Evolutionary conservation across 2,113 vertebrate genomes (phyloP), one percentile per base, ranked within the genome.

Genomic region (Siniperca knerii): DNA sequence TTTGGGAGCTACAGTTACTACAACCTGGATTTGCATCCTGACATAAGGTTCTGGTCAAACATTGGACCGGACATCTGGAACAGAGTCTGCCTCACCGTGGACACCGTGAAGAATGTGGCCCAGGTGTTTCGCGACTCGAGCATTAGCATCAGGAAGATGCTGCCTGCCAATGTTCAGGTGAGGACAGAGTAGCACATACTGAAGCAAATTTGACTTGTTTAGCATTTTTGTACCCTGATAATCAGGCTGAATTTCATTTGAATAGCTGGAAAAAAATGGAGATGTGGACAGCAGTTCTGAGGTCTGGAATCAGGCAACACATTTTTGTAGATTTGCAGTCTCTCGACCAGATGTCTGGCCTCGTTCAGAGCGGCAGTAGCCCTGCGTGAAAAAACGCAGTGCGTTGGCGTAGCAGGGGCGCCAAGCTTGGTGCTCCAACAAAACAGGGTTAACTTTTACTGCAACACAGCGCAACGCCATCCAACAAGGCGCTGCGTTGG

Each of bases 131-230:
- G 52, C 0, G 85, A 77, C 21, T 25, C 68, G 0, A 11, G 37
- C 16, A 91, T 93, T 78, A 94, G 91, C 86, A 33, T 78, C 88
- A 90, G 90, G 83, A 93, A 88, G 81, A 11, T 78, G 13, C 10
- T 87, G 15, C 21, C 50, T 0, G 35, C 35, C 35, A 37, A 37
- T 37, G 0, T 0, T 21, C 0, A 2, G 83, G 92, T 94, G 68
- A 94, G 85, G 23, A 48, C 6, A 12, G 1, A 71, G 29, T 0
- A n/a, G 6, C 4, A 21, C 13, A 13, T 4, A 37, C 21, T 40
- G 46, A 18, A 23, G 21, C 60, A 25, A 12, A 25, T 25, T 16
- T 8, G 4, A 37, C 68, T 6, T 50, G 21, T 44, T 44, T 44
- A 6, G 11, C 29, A n/a, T n/a, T 21, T 33, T 50, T 69, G 6